These are phyloP conservation scores for Artibeus jamaicensis DNA, from an alignment of 2,797 vertebrate species.

Conservation along the genomic window DNA sequence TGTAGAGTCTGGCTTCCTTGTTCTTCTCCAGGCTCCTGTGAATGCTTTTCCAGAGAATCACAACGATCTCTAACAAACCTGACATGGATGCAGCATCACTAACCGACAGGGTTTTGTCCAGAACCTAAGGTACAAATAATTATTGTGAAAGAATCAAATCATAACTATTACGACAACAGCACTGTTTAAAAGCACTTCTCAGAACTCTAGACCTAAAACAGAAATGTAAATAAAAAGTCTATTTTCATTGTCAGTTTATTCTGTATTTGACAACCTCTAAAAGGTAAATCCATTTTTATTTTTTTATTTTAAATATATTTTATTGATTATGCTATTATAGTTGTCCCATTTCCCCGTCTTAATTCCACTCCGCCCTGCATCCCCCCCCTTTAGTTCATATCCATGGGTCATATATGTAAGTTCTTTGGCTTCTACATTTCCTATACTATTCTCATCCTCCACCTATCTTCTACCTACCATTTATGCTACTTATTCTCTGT, in stretches of 20 bases:
- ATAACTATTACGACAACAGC: not conserved
- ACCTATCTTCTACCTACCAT: too few species aligned
- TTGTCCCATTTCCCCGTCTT: too few species aligned
- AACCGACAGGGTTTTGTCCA: constrained; percentile 85
- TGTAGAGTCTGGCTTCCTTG: constrained; percentile 88
- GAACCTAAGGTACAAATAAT: constrained; percentile 79
- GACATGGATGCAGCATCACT: constrained; percentile 86
- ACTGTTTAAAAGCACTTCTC: not conserved
- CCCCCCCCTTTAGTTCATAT: too few species aligned
- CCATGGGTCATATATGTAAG: too few species aligned
- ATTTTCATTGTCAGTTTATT: not conserved
- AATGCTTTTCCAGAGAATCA: constrained; percentile 95
- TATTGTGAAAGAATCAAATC: not conserved
- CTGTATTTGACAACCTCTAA: not conserved
- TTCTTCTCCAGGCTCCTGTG: constrained; percentile 88
- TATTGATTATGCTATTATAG: too few species aligned
- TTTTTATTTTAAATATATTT: too few species aligned
- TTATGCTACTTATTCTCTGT: too few species aligned
- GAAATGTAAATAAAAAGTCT: not conserved
- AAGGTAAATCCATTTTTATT: not conserved
- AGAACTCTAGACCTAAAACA: not conserved
- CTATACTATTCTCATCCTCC: too few species aligned
- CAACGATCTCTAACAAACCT: constrained; percentile 91
- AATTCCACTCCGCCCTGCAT: too few species aligned
- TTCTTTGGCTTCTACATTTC: too few species aligned